phyloP scores from a whole-genome alignment of 92 coral and sea anemone genomes.

The Desmophyllum pertusum region DNA sequence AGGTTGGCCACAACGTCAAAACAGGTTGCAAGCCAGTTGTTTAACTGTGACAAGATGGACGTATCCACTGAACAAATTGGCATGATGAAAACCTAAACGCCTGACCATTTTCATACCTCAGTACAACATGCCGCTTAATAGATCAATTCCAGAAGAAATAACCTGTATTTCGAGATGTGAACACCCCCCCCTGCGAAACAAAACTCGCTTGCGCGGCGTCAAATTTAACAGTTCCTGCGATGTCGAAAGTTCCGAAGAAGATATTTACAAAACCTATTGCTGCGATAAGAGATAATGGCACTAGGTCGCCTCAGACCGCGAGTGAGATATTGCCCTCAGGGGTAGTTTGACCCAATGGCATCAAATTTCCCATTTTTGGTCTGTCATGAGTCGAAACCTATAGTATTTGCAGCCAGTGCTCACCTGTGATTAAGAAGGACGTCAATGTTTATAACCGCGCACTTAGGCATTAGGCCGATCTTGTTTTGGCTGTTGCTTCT shows the following conservation, averaged over 20 bases:
- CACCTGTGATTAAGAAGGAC: constrained; percentile 51
- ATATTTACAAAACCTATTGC: constrained; percentile 39
- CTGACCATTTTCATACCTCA: constrained; percentile 46
- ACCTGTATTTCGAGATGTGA: too few relatives aligned
- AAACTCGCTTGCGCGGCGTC: constrained; percentile 40
- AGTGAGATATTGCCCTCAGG: constrained; percentile 43
- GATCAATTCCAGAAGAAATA: too few relatives aligned
- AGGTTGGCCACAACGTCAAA: constrained; percentile 41
- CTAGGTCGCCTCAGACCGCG: constrained; percentile 34
- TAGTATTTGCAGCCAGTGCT: constrained; percentile 15
- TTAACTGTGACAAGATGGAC: constrained; percentile 46
- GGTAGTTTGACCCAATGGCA: constrained; percentile 23
- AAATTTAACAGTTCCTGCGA: constrained; percentile 1
- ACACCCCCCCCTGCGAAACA: constrained; percentile 24
- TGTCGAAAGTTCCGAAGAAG: constrained; percentile 1
- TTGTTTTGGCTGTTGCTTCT: constrained; percentile 52
- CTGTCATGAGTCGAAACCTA: constrained; percentile 41
- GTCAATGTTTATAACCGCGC: constrained; percentile 49
- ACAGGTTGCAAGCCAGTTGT: constrained; percentile 40
- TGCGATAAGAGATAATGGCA: constrained; percentile 50
- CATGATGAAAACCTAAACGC: neutral
- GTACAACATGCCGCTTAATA: constrained; percentile 29
- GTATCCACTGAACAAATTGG: constrained; percentile 10
- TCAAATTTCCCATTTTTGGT: constrained; percentile 51
- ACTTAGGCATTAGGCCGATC: constrained; percentile 64